Conservation (phyloP, 1,140 invertebrate species). For the Anastrepha ludens region DNA sequence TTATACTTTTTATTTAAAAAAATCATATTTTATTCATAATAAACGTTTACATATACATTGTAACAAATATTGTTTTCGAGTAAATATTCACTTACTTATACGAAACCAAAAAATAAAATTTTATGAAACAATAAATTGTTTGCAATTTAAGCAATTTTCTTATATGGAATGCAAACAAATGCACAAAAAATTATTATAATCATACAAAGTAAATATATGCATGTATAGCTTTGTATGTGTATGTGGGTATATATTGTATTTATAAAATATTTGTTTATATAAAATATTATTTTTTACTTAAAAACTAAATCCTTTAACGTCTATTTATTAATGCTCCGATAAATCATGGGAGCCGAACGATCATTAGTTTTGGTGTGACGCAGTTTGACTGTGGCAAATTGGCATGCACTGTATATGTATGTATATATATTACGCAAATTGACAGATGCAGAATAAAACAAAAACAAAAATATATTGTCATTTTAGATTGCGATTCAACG, state of each 20-base stretch:
- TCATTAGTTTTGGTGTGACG: slow-evolving; percentile 90
- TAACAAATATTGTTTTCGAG: slow-evolving; percentile 31
- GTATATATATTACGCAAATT: neutral
- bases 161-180: neutral
- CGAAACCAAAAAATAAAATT: neutral
- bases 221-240: neutral
- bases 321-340: slow-evolving; percentile 73
- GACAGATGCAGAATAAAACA: slow-evolving; percentile 30
- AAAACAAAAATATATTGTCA: neutral
- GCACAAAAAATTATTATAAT: neutral
- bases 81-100: slow-evolving; percentile 8
- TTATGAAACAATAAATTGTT: neutral
- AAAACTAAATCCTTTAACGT: slow-evolving; percentile 13
- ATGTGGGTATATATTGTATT: neutral
- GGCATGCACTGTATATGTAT: slow-evolving; percentile 81
- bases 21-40: slow-evolving; percentile 47
- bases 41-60: slow-evolving; percentile 43
- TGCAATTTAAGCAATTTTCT: neutral
- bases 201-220: neutral
- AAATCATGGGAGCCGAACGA: slow-evolving; percentile 85
- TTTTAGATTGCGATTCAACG: neutral
- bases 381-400: slow-evolving; percentile 90
- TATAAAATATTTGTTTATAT: neutral
- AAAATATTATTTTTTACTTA: slow-evolving; percentile 47
- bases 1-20: neutral